Percentiles rank a stretch among this genome's conserved stretches.
These are phyloP conservation scores for Nemoura dubitans DNA, from an alignment of 2,888 invertebrate genomes.

Conservation along the genomic window DNA sequence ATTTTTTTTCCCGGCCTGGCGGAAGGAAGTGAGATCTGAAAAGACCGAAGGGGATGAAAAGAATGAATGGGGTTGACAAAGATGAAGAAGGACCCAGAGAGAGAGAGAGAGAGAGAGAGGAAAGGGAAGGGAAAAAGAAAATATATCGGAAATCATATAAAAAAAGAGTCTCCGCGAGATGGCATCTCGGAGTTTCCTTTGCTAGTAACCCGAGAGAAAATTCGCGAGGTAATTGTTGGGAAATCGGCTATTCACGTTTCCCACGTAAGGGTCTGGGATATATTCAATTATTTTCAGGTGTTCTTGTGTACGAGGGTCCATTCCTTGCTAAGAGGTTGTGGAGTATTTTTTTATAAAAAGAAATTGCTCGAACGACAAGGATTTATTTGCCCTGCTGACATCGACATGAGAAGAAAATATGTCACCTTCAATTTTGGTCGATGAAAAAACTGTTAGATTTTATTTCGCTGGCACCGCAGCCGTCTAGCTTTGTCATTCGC, in stretches of 20 bases:
- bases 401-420: background rate
- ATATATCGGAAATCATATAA: constrained; percentile 38
- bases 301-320: background rate
- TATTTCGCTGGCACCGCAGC: background rate
- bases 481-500: background rate
- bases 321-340: background rate
- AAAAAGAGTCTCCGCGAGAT: constrained; percentile 28
- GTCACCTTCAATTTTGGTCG: background rate
- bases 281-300: constrained; percentile 9
- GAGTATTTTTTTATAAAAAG: background rate
- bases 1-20: constrained; percentile 21
- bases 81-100: constrained; percentile 25
- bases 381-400: background rate
- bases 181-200: constrained; percentile 25
- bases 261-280: background rate
- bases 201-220: background rate
- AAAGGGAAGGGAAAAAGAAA: no score
- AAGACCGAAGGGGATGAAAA: constrained; percentile 35
- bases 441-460: background rate
- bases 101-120: no score
- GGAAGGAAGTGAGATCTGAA: constrained; percentile 42
- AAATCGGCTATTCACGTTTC: background rate
- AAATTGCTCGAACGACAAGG: background rate
- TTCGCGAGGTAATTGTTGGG: constrained; percentile 24
- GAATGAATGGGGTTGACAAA: constrained; percentile 36